phyloP scores from a whole-genome alignment of 2,113 vertebrate genomes.

The Mus pahari region DNA sequence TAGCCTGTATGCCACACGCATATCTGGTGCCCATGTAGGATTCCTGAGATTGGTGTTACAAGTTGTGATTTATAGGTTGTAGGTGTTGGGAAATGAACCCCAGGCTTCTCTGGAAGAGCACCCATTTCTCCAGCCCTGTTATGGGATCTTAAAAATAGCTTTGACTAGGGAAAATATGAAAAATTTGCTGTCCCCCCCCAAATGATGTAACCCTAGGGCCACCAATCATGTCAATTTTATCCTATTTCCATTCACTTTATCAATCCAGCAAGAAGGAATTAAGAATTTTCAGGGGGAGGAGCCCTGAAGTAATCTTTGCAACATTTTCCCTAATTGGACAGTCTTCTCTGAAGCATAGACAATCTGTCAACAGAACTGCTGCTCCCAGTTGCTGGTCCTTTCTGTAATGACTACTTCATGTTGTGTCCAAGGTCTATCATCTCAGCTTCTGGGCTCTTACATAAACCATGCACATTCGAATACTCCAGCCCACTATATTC shows the following conservation, averaged over 20 bases:
- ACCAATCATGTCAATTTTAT: neutral
- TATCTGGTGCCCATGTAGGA: neutral
- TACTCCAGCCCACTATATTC: neutral
- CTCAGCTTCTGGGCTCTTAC: neutral
- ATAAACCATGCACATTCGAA: neutral
- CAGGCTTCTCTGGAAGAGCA: neutral
- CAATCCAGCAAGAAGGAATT: neutral
- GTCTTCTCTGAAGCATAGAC: neutral
- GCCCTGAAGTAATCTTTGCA: conserved; percentile 6
- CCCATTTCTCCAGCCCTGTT: neutral
- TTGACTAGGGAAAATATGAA: neutral
- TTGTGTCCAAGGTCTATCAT: neutral
- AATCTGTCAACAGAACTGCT: neutral
- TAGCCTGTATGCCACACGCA: neutral
- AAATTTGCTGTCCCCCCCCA: neutral
- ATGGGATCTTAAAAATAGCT: neutral
- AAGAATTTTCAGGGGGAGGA: neutral
- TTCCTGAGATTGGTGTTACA: neutral
- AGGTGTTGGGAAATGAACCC: neutral
- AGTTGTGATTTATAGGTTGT: neutral
- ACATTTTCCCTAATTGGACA: neutral
- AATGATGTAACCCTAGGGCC: neutral
- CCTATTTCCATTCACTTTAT: neutral
- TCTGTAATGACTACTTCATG: neutral
- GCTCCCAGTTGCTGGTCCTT: neutral